These are phyloP conservation scores for Calonectris borealis DNA, from an alignment of 2,113 vertebrate species.

Conservation along the genomic window DNA sequence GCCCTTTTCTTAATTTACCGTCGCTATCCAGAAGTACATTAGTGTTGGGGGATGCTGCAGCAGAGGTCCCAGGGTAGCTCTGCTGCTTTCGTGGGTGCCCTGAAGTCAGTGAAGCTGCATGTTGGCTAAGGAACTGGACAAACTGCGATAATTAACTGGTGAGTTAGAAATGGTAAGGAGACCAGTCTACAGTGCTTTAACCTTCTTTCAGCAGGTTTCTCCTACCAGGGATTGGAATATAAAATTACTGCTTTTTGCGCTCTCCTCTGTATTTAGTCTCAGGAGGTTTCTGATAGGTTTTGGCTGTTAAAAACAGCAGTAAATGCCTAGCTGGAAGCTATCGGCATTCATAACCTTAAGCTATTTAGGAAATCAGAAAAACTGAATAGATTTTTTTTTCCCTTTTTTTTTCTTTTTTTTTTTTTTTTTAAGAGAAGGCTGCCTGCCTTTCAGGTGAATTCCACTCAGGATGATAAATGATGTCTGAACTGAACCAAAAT, in stretches of 20 bases:
- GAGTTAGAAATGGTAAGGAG: neutral
- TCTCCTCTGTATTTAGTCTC: conserved; percentile 29
- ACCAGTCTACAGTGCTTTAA: neutral
- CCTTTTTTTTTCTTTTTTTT: neutral
- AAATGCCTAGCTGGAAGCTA: conserved; percentile 44
- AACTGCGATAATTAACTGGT: neutral
- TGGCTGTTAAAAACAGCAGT: conserved; percentile 35
- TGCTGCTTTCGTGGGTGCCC: neutral
- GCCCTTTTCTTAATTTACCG: conserved; percentile 35
- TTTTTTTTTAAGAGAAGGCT: neutral
- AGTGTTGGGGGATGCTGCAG: neutral
- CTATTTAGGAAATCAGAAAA: conserved; percentile 41
- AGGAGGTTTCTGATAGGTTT: conserved; percentile 45
- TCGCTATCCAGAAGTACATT: neutral
- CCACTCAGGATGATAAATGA: conserved; percentile 63
- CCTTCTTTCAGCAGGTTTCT: conserved; percentile 23
- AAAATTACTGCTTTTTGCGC: conserved; percentile 1
- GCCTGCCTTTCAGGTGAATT: conserved; percentile 62
- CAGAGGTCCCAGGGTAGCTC: neutral
- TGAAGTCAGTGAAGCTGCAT: neutral
- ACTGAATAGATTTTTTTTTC: neutral
- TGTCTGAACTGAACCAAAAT: conserved; percentile 63
- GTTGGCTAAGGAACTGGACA: neutral
- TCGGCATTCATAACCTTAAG: conserved; percentile 47
- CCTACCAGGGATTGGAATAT: neutral